A percentile compares a stretch with the other conserved stretches of the same genome.
These are phyloP conservation scores for Drosophila funebris DNA, from an alignment of 1,140 invertebrate species.

Conservation along the genomic window DNA sequence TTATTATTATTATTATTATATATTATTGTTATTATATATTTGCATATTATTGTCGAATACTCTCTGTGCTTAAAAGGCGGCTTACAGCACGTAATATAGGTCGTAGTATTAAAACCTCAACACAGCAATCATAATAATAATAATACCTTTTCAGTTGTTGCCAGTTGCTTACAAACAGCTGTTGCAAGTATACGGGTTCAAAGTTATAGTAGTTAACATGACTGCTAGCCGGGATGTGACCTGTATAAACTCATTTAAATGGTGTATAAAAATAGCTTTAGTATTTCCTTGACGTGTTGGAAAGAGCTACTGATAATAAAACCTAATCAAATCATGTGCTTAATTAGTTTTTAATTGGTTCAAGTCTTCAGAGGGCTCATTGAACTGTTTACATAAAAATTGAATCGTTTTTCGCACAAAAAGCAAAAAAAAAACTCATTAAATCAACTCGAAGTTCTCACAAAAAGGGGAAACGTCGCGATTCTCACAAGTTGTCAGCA, in stretches of 20 bases:
- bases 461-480: conserved; percentile 3
- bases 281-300: background rate
- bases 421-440: conserved; percentile 48
- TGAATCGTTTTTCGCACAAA: conserved; percentile 50
- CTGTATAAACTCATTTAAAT: background rate
- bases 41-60: too few species aligned
- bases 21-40: too few species aligned
- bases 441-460: conserved; percentile 63
- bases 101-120: too few species aligned
- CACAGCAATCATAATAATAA: too few species aligned
- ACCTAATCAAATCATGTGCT: conserved; percentile 47
- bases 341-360: conserved; percentile 70
- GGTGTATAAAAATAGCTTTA: background rate
- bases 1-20: too few species aligned
- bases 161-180: background rate
- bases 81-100: too few species aligned
- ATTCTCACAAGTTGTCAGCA: conserved; percentile 49
- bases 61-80: too few species aligned
- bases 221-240: background rate
- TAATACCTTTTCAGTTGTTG: too few species aligned
- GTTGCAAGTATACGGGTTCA: background rate
- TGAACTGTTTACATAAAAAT: conserved; percentile 69
- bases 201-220: background rate
- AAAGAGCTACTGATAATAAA: conserved; percentile 6
- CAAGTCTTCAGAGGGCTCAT: conserved; percentile 38